A percentile compares a stretch with the other conserved stretches of the same genome.
phyloP scores from a whole-genome alignment of 2,888 invertebrate genomes.

The Calliphora vomitoria region DNA sequence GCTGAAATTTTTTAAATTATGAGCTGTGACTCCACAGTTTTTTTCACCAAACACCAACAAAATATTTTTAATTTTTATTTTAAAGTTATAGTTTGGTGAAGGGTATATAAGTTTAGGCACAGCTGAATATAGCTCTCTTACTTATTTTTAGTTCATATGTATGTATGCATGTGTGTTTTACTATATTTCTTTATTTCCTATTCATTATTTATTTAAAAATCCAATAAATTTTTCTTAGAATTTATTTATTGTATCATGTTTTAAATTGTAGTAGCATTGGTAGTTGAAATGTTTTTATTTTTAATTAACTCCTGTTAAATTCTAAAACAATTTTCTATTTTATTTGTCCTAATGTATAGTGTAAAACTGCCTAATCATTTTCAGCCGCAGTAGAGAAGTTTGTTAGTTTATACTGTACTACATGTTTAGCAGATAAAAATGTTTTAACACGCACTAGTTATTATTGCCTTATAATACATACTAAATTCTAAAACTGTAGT shows the following conservation, averaged over 20 bases:
- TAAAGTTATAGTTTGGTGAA: too few species aligned
- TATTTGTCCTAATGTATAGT: not conserved
- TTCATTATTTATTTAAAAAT: constrained; percentile 62
- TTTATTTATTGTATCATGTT: constrained; percentile 35
- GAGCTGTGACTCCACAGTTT: too few species aligned
- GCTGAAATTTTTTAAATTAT: too few species aligned
- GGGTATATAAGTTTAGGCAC: too few species aligned
- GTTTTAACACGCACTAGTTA: constrained; percentile 44
- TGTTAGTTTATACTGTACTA: not conserved
- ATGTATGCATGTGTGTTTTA: not conserved
- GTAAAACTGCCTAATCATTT: not conserved
- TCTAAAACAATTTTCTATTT: constrained; percentile 22
- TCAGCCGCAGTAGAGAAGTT: not conserved
- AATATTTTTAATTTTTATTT: too few species aligned
- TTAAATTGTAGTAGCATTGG: not conserved
- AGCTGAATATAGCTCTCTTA: too few species aligned
- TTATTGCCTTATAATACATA: not conserved
- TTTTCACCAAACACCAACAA: too few species aligned
- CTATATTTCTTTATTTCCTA: not conserved
- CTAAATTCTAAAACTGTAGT: not conserved
- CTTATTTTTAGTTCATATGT: not conserved
- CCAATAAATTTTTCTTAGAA: constrained; percentile 71
- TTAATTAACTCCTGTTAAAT: constrained; percentile 62
- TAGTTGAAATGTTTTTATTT: constrained; percentile 39
- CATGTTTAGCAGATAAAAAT: constrained; percentile 54